Conservation (phyloP, 2,888 invertebrate species). For the Pterostichus madidus region DNA sequence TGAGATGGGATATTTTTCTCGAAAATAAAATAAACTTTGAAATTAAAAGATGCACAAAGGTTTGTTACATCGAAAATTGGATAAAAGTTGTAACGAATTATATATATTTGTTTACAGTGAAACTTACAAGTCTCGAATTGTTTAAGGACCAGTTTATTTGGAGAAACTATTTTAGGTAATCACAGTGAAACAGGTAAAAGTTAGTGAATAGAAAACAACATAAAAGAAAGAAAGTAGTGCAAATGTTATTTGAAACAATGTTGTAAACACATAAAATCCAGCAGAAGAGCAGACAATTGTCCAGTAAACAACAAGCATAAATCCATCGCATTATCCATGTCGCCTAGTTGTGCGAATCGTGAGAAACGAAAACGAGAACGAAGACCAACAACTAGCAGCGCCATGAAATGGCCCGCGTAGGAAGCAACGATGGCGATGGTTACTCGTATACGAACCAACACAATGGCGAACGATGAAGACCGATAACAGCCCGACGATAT, state of each 20-base stretch:
- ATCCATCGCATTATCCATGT: constrained; percentile 22
- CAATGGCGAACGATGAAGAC: constrained; percentile 57
- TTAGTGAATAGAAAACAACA: constrained; percentile 32
- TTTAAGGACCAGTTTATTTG: no score
- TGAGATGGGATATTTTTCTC: no score
- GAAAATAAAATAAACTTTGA: no score
- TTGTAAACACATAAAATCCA: constrained; percentile 52
- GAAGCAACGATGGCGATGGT: neutral
- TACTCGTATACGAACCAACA: constrained; percentile 5
- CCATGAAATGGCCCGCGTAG: constrained; percentile 16
- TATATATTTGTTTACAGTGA: no score
- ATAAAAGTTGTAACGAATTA: no score
- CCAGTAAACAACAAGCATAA: constrained; percentile 47
- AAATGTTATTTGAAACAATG: constrained; percentile 54
- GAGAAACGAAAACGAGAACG: neutral
- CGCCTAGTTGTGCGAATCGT: neutral
- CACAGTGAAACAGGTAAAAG: neutral
- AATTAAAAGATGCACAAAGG: no score
- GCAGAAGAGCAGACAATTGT: constrained; percentile 22
- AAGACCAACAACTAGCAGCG: neutral
- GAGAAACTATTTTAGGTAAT: neutral
- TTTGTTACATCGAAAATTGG: no score
- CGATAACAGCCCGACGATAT: constrained; percentile 57
- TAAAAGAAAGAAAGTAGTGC: constrained; percentile 32
- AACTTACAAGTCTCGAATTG: no score